phyloP scores from a whole-genome alignment of 2,888 invertebrate genomes.

The Didymodactylos carnosus region DNA sequence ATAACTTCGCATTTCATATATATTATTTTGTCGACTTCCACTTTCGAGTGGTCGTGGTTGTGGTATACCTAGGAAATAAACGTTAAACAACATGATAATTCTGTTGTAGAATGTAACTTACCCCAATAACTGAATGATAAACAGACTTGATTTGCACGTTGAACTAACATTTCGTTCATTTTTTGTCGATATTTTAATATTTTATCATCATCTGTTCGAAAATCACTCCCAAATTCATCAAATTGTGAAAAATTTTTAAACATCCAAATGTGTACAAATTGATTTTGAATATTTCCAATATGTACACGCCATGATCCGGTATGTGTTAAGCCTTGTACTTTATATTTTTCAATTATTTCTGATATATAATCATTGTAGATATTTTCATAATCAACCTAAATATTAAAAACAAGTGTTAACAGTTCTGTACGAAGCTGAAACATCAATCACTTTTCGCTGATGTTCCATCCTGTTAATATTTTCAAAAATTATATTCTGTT shows the following conservation, averaged over 20 bases:
- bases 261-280: conserved; percentile 11
- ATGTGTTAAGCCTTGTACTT: background rate
- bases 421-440: too few relatives aligned
- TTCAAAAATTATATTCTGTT: background rate
- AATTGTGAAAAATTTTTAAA: conserved; percentile 7
- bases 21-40: conserved; percentile 1
- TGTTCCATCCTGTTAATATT: too few relatives aligned
- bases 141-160: conserved; percentile 8
- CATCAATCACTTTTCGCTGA: too few relatives aligned
- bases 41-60: background rate
- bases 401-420: background rate
- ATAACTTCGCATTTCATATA: conserved; percentile 15
- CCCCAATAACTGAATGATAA: conserved; percentile 12
- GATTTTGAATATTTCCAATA: background rate
- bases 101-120: background rate
- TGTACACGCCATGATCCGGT: background rate
- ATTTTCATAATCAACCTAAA: background rate
- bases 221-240: background rate
- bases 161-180: background rate
- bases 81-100: background rate
- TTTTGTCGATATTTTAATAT: background rate
- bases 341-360: background rate
- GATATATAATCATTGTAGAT: background rate
- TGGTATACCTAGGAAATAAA: background rate
- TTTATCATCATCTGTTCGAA: background rate